Base-by-base conservation (phyloP, 1,140 invertebrate genomes). In the Drosophila tristis region DNA sequence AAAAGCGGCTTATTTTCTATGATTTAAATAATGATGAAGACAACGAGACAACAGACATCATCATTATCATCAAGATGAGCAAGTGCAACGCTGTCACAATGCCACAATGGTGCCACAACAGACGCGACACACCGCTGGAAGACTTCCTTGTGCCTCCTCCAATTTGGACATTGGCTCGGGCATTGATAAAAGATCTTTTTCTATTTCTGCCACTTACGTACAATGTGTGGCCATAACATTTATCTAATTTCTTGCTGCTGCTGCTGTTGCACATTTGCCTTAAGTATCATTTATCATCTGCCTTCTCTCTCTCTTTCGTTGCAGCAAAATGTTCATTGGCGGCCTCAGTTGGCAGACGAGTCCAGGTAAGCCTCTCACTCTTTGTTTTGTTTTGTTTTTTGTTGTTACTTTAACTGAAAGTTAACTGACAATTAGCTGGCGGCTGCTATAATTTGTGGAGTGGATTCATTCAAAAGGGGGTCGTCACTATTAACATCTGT, bases 301-400 rank as follows among this genome's bases (percentile, higher is more conserved):
- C 35, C 94, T 58, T 56, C 53, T 65, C 31, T 43, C 35, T 65
- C 42, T 59, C 31, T 95, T 94, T 93, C 94, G 92, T 96, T 97
- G 84, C 95, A 98, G 98, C 94, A 99, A 99, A 97, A 99, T 99
- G 98, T 99, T 99, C 95, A 98, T 99, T 94, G 98, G 98, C 92
- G 98, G 98, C 89, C 95, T 99, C 90, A 99, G 98, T 94, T 99
- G 98, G 98, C 98, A 99, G 94, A 99, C 98, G 91, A 98, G 98
- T 95, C 98, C 98, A 96, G 98, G 98, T 99, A 95, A 96, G 96
- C 9, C 31, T 11, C 31, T 11, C 2, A 20, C 20, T 20, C 20
- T 20, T 20, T 20, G 16, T 16, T 16, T 16, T 16, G 16, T 16
- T 16, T 16, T 16, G 16, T 16, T 16, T 26, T 26, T 29, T 29